A percentile compares a stretch with the other conserved stretches of the same genome.
Evolutionary conservation across 2,888 invertebrate genomes (phyloP).

Genomic region (Caenorhabditis drosophilae): DNA sequence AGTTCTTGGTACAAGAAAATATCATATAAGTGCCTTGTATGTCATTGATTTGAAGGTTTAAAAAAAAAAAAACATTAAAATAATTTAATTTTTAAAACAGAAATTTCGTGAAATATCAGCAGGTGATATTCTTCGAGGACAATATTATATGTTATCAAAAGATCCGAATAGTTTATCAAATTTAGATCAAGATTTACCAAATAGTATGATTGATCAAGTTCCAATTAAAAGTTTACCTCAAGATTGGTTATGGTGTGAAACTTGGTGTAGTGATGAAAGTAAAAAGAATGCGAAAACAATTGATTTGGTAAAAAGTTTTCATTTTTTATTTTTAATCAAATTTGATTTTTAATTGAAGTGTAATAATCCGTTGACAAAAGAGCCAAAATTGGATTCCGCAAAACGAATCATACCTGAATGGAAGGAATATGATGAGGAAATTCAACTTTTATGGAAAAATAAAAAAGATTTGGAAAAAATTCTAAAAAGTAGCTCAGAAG

Average conservation of each 20-base stretch:
- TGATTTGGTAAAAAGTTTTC: slow-evolving; percentile 79
- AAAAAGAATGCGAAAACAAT: slow-evolving; percentile 93
- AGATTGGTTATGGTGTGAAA: slow-evolving; percentile 99
- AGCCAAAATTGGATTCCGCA: slow-evolving; percentile 94
- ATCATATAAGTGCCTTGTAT: slow-evolving; percentile 85
- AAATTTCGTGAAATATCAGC: slow-evolving; percentile 95
- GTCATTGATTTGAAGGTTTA: slow-evolving; percentile 82
- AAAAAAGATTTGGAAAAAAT: too few relatives aligned
- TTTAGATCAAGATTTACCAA: slow-evolving; percentile 91
- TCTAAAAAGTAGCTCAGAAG: too few relatives aligned
- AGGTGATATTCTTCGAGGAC: slow-evolving; percentile 93
- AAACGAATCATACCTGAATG: slow-evolving; percentile 96
- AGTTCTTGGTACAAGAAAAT: slow-evolving; percentile 90
- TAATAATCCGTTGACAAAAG: slow-evolving; percentile 98
- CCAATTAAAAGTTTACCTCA: slow-evolving; percentile 95
- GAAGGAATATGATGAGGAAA: slow-evolving; percentile 91
- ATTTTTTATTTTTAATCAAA: slow-evolving; percentile 1
- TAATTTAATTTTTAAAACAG: slow-evolving; percentile 72
- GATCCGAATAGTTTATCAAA: slow-evolving; percentile 98
- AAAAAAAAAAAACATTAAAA: too few relatives aligned
- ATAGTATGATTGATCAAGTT: slow-evolving; percentile 99
- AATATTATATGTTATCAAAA: slow-evolving; percentile 97
- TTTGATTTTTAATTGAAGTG: slow-evolving; percentile 76
- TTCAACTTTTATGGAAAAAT: slow-evolving; percentile 69
- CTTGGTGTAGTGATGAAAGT: slow-evolving; percentile 92